These are phyloP conservation scores for Saguinus midas DNA, from an alignment of 2,113 vertebrate species.

Conservation along the genomic window DNA sequence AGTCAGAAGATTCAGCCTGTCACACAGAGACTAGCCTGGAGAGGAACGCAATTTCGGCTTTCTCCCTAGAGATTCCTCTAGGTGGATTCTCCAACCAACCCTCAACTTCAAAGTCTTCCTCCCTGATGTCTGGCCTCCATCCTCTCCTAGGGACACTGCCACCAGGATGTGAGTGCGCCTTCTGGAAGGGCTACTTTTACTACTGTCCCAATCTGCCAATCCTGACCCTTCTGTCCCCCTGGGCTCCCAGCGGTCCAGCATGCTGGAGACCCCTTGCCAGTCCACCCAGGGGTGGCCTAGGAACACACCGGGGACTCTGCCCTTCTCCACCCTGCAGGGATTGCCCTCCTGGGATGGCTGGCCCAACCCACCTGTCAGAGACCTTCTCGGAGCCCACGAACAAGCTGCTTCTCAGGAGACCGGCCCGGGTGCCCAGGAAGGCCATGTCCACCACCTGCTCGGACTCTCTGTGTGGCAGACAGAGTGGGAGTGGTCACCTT, in stretches of 20 bases:
- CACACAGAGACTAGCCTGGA: background rate
- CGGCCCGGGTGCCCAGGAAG: slow-evolving; percentile 94
- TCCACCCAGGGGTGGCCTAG: background rate
- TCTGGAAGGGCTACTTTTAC: background rate
- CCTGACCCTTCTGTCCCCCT: background rate
- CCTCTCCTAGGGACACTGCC: background rate
- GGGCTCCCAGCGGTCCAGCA: background rate
- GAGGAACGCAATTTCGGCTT: background rate
- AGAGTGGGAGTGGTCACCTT: background rate
- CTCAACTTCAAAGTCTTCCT: background rate
- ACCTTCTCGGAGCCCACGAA: slow-evolving; percentile 92
- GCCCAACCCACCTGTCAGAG: slow-evolving; percentile 87
- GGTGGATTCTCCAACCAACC: background rate
- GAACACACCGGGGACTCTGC: no score
- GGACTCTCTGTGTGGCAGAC: slow-evolving; percentile 77
- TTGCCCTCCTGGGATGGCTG: rapidly evolving
- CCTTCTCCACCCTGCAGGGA: background rate
- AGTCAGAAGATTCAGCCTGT: background rate
- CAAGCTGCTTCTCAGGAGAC: slow-evolving; percentile 88
- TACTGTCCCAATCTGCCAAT: background rate
- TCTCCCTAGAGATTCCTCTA: background rate
- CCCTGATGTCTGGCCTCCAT: no score
- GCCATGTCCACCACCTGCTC: slow-evolving; percentile 89
- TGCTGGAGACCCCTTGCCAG: background rate
- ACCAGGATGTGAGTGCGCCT: background rate